Evolutionary conservation across 2,113 vertebrate genomes (phyloP).

Genomic region (Coracopsis vasa): DNA sequence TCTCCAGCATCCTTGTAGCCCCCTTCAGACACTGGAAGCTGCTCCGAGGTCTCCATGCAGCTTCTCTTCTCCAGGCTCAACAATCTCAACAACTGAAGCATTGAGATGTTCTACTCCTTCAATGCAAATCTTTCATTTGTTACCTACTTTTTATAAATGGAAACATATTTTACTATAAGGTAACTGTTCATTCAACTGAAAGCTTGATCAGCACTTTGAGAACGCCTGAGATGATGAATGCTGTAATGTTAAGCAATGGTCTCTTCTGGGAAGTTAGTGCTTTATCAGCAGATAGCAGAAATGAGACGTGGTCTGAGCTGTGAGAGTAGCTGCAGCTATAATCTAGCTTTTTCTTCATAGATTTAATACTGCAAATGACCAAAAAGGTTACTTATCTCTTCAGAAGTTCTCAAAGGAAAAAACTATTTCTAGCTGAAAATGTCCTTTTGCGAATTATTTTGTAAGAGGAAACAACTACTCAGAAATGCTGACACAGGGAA

Average conservation of each 20-base stretch:
- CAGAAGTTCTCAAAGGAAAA: not conserved
- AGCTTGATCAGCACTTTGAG: not conserved
- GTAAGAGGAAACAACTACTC: not conserved
- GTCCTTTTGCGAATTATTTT: not conserved
- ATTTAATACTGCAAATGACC: not conserved
- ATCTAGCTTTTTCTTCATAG: not conserved
- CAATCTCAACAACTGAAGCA: fast-evolving
- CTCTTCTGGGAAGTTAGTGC: not conserved
- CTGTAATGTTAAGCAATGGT: not conserved
- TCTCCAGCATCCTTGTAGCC: not conserved
- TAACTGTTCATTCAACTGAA: not conserved
- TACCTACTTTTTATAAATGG: not conserved
- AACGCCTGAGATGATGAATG: not conserved
- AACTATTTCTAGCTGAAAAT: not conserved
- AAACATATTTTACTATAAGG: not conserved
- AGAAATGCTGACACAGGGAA: not conserved
- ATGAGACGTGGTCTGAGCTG: not conserved
- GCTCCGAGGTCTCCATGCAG: not conserved
- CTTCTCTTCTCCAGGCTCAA: not conserved
- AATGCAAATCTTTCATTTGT: not conserved
- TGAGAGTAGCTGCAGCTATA: not conserved
- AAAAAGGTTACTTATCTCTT: not conserved
- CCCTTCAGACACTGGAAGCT: not conserved
- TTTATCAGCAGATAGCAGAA: not conserved
- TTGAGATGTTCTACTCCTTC: not conserved